Evolutionary conservation across 2,888 invertebrate species (phyloP).

Genomic region (Hedychridium roseum): DNA sequence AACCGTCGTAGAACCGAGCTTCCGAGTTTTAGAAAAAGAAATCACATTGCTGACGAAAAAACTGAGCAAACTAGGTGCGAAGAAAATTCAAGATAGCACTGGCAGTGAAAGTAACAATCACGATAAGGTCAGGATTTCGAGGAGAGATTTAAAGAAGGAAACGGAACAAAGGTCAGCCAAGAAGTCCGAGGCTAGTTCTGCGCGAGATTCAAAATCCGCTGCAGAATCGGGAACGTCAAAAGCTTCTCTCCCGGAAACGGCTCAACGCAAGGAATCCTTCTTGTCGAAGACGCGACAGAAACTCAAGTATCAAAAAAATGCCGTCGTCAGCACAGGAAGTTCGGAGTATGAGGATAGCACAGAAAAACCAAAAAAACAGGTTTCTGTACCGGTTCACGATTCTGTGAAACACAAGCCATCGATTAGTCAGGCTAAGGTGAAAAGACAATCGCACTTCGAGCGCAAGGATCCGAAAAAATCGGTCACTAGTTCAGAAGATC

Average conservation of each 20-base stretch:
- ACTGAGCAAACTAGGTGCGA: conserved; percentile 47
- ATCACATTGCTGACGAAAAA: conserved; percentile 51
- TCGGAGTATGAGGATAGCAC: conserved; percentile 47
- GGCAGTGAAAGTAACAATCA: conserved; percentile 31
- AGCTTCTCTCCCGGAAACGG: conserved; percentile 1
- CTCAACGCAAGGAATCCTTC: conserved; percentile 23
- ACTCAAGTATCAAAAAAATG: conserved; percentile 40
- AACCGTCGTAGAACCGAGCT: conserved; percentile 49
- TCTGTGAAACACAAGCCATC: conserved; percentile 24
- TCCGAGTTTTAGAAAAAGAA: conserved; percentile 54
- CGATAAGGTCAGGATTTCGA: conserved; percentile 22
- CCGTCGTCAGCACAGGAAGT: conserved; percentile 44
- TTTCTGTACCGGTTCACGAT: conserved; percentile 13
- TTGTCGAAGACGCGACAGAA: conserved; percentile 30
- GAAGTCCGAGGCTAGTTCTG: too few species aligned
- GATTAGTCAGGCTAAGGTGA: conserved; percentile 25
- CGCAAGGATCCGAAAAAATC: conserved; percentile 26
- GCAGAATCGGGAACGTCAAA: conserved; percentile 7
- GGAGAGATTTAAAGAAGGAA: conserved; percentile 22
- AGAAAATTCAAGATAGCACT: conserved; percentile 32
- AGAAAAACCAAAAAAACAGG: conserved; percentile 34
- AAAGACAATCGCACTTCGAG: conserved; percentile 30
- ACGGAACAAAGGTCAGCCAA: conserved; percentile 5
- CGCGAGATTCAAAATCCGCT: conserved; percentile 7
- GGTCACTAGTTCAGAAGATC: conserved; percentile 6